Base-by-base conservation (phyloP, 2,797 vertebrate genomes). In the Monodelphis domestica region DNA sequence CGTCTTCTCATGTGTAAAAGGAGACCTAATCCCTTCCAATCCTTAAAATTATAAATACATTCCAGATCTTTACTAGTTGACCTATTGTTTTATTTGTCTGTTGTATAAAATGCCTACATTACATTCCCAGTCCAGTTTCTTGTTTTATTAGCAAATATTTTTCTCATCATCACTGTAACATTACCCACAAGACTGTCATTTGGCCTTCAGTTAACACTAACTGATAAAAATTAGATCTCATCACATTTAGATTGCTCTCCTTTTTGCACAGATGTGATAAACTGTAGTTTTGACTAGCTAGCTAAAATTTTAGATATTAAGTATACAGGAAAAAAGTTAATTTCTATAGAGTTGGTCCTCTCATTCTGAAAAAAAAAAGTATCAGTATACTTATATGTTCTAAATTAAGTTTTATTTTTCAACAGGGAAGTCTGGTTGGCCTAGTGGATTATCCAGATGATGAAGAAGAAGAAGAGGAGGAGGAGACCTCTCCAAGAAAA, bases 371-470 rank as follows among this genome's bases (percentile, higher is more conserved):
- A 84, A 78, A 84, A 78, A n/a, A 70, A 70, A 21, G 15, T n/a
- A 21, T 95, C 91, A 91, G 70, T 84, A 28, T 88, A 10, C 91
- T 54, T 89, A 29, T 29, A 2, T 54, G 53, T 89, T 92, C 53
- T 90, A 94, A 91, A 88, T 30, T 84, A 11, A 1, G 12, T 17
- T 78, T 52, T 53, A 84, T 87, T 92, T 84, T 90, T 95, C 94
- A 91, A n/a, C 91, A 99, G 99, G 99, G 99, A 57, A 99, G 99
- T 97, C 98, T 99, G 94, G 99, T 99, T 90, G 99, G 99, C 93
- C 98, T 99, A 95, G 99, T 99, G 98, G 99, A 99, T 98, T 99
- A 99, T 97, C 99, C 99, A 63, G 99, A 99, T 50, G 99, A 99
- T 92, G 99, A 99, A 98, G 99, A 99, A 0, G 99, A 99, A 9